Conservation (phyloP, 2,113 vertebrate genomes). For the Australoheros scitulus region DNA sequence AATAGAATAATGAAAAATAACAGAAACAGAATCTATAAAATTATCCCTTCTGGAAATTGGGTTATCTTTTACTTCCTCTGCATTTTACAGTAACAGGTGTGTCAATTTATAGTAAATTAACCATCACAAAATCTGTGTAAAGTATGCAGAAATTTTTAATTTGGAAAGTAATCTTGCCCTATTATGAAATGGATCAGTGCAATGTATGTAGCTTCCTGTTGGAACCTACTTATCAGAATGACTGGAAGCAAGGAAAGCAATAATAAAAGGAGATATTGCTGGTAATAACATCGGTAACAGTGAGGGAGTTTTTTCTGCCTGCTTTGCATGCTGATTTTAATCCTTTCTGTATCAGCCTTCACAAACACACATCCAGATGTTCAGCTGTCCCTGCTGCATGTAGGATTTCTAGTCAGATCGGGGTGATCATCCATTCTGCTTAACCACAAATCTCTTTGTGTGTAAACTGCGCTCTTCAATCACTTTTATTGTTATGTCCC, state of each 20-base stretch:
- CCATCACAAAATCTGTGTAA: neutral
- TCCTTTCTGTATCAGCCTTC: constrained; percentile 32
- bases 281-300: neutral
- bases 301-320: neutral
- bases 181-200: neutral
- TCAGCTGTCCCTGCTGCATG: constrained; percentile 25
- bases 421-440: constrained; percentile 53
- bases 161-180: neutral
- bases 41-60: neutral
- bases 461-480: constrained; percentile 54
- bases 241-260: neutral
- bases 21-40: neutral
- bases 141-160: neutral
- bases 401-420: constrained; percentile 32
- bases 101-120: neutral
- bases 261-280: neutral
- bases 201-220: neutral
- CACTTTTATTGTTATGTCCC: constrained; percentile 47
- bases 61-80: neutral
- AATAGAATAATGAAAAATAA: neutral
- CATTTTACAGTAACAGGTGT: neutral
- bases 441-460: constrained; percentile 54
- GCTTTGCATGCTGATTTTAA: constrained; percentile 41
- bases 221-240: neutral
- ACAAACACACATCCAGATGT: constrained; percentile 61